Evolutionary conservation across 2,113 vertebrate genomes (phyloP).

Genomic region (Delphinus delphis): DNA sequence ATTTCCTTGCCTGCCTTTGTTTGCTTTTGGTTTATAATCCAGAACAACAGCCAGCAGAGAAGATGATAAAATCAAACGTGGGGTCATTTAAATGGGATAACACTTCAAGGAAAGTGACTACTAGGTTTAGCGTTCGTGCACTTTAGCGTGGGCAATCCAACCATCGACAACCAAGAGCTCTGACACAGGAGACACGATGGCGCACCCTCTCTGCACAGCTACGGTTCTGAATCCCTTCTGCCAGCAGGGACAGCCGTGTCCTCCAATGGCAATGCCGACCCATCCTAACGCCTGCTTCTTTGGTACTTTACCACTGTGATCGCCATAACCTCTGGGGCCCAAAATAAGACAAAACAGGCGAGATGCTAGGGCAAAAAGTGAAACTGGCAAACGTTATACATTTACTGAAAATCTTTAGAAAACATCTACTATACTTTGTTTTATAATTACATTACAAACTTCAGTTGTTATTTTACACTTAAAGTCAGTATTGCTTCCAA

Average conservation of each 20-base stretch:
- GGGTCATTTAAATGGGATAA: not conserved
- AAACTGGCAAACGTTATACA: not conserved
- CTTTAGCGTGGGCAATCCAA: fast-evolving
- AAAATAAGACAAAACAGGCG: not conserved
- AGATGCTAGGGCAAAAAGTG: too few relatives aligned
- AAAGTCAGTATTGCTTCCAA: slow-evolving; percentile 21
- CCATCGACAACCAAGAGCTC: not conserved
- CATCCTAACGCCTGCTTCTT: not conserved
- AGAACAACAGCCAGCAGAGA: not conserved
- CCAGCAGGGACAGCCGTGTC: not conserved
- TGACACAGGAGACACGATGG: fast-evolving
- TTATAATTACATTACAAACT: not conserved
- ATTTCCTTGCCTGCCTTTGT: not conserved
- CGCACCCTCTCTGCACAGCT: fast-evolving
- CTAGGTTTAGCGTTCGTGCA: not conserved
- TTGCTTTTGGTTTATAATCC: not conserved
- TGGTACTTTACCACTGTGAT: not conserved
- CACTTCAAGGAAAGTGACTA: not conserved
- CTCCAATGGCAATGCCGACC: fast-evolving
- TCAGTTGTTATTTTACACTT: not conserved
- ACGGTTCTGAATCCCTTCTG: too few relatives aligned
- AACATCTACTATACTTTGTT: not conserved
- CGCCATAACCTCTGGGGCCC: not conserved
- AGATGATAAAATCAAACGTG: too few relatives aligned
- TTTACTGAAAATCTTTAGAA: not conserved